Percentiles rank a stretch among this genome's conserved stretches.
Conservation (phyloP, 2,888 invertebrate genomes). For the Neuroscelio doddi region DNA sequence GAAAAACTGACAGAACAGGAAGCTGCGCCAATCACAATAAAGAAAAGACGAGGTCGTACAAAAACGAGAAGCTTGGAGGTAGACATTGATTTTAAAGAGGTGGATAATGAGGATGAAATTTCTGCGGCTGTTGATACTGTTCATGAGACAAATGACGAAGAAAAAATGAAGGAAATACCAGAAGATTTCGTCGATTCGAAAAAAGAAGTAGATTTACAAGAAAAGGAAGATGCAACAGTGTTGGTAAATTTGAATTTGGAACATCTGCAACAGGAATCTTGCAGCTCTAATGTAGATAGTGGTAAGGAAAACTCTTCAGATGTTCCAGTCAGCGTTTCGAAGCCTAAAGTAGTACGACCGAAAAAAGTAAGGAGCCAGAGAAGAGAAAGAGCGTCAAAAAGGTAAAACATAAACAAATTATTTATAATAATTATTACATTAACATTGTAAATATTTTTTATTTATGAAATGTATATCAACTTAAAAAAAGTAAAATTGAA, state of each 20-base stretch:
- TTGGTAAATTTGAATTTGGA: conserved; percentile 56
- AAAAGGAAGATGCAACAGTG: conserved; percentile 21
- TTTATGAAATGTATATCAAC: no score
- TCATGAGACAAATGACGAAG: conserved; percentile 3
- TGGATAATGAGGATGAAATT: conserved; percentile 3
- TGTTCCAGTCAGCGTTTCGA: conserved; percentile 56
- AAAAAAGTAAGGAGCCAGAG: conserved; percentile 62
- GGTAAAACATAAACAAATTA: conserved; percentile 16
- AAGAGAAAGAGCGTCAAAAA: conserved; percentile 56
- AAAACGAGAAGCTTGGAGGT: conserved; percentile 10
- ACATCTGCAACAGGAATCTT: conserved; percentile 63
- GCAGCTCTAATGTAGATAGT: conserved; percentile 67
- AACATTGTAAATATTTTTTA: no score
- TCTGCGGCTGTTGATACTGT: not conserved
- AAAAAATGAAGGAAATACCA: conserved; percentile 12
- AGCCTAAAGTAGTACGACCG: conserved; percentile 61
- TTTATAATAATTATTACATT: no score
- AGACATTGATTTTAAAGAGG: no score
- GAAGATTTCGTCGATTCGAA: conserved; percentile 4
- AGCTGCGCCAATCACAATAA: not conserved
- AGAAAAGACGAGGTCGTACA: conserved; percentile 7
- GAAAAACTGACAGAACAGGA: conserved; percentile 8
- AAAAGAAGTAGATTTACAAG: conserved; percentile 1
- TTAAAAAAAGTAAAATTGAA: no score
- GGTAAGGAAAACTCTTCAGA: conserved; percentile 69